These are phyloP conservation scores for Chroicocephalus ridibundus DNA, from an alignment of 2,113 vertebrate genomes.

Conservation along the genomic window DNA sequence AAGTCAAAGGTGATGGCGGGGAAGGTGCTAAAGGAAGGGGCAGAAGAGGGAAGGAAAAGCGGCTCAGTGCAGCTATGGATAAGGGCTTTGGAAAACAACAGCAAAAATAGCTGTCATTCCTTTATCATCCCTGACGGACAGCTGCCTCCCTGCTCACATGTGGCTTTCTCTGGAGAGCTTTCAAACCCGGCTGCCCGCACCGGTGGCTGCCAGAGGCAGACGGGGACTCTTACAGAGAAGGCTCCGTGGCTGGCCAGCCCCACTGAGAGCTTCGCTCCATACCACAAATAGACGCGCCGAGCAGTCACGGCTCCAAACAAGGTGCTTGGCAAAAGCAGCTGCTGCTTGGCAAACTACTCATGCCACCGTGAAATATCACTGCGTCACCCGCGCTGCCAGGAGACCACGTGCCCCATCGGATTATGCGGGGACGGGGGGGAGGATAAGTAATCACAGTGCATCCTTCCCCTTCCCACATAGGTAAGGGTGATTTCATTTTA, in stretches of 20 bases:
- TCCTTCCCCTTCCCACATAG: neutral
- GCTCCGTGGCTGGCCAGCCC: neutral
- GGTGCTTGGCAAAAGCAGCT: conserved; percentile 76
- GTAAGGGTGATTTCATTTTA: neutral
- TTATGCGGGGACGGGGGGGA: neutral
- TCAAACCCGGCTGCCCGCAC: neutral
- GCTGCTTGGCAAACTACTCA: conserved; percentile 31
- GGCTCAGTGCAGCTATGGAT: rapidly evolving
- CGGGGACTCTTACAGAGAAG: conserved; percentile 65
- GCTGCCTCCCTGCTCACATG: neutral
- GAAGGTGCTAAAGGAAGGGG: neutral
- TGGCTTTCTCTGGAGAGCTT: neutral
- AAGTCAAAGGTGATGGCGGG: neutral
- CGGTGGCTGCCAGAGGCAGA: neutral
- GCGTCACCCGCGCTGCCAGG: neutral
- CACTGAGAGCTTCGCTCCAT: conserved; percentile 38
- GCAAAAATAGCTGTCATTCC: neutral
- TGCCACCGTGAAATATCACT: neutral
- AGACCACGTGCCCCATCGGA: rapidly evolving
- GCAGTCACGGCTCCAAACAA: conserved; percentile 76
- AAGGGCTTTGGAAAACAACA: neutral
- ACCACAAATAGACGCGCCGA: conserved; percentile 80
- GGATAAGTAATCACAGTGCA: neutral
- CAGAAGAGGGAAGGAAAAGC: neutral
- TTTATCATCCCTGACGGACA: neutral